Percentiles rank a stretch among this genome's conserved stretches.
These are phyloP conservation scores for Ammodytes dubius DNA, from an alignment of 2,113 vertebrate genomes.

Conservation along the genomic window DNA sequence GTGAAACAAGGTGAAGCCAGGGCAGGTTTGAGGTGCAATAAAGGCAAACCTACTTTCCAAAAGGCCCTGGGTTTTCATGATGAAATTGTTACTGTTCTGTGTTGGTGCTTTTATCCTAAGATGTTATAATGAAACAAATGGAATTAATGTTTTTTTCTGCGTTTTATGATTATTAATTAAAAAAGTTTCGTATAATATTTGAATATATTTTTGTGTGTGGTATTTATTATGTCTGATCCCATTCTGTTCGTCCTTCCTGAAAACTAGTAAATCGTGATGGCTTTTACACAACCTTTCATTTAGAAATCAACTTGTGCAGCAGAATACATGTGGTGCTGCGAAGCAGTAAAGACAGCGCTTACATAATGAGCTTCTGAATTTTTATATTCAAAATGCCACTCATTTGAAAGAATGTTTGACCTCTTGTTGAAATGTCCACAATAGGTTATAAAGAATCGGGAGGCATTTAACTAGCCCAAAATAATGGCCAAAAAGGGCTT, in stretches of 20 bases:
- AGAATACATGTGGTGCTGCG: too few relatives aligned
- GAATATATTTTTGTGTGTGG: conserved; percentile 34
- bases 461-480: background rate
- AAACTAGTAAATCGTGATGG: background rate
- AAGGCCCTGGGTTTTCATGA: conserved; percentile 72
- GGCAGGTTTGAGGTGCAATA: conserved; percentile 84
- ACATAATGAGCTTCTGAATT: too few relatives aligned
- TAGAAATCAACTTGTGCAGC: background rate
- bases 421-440: background rate
- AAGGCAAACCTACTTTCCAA: conserved; percentile 78
- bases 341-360: too few relatives aligned
- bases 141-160: conserved; percentile 78
- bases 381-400: background rate
- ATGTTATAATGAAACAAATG: conserved; percentile 79
- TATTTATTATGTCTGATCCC: background rate
- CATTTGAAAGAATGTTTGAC: too few relatives aligned
- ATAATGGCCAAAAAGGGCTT: background rate
- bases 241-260: background rate
- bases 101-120: conserved; percentile 86
- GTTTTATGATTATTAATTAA: conserved; percentile 83
- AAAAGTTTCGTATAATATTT: conserved; percentile 83
- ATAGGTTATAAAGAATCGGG: background rate
- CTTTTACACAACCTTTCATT: background rate
- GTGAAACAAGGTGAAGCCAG: conserved; percentile 63
- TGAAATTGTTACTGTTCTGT: conserved; percentile 79